Base-by-base conservation (phyloP, 2,797 vertebrate species). In the Acestrorhynchus altus region DNA sequence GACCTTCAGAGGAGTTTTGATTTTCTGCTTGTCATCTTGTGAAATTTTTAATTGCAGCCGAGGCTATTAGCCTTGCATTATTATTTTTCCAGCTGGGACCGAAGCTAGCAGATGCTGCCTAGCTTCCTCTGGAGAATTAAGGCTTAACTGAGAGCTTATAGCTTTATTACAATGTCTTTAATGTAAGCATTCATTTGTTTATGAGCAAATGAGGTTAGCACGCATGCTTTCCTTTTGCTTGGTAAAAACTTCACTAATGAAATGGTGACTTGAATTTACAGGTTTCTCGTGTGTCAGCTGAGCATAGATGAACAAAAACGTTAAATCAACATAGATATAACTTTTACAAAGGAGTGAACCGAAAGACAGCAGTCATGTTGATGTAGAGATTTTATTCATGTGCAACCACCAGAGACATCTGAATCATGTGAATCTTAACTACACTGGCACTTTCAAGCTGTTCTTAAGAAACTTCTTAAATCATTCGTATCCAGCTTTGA, bases 51-150 rank as follows among this genome's bases (percentile, higher is more conserved):
- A 74, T 79, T 74, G 54, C 31, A 22, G 66, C 44, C 15, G 40
- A 13, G 8, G 31, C 52, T 72, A 79, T 74, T 68, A 69, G 64
- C 39, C 64, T 74, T 49, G 59, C 72, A 61, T 79, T 65, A 61
- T 35, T 74, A 63, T 39, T 74, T 79, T 69, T 54, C 57, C 70
- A 79, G 42, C 39, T 57, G 77, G 71, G 77, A 74, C 64, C 22
- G 15, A 52, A 67, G 54, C 71, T 61, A 57, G 35, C 64, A 79
- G 71, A 79, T 74, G 77, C 47, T 79, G 63, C 54, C 52, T 28
- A 2, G 1, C 18, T 35, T 54, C 9, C 64, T 61, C 42, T 51
- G 54, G 72, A 26, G 72, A 63, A 6, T 69, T 60, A 60, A 72
- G 42, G 24, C 15, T 51, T 28, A 52, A 26, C 70, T 60, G 35